Base-by-base conservation (phyloP, 2,888 invertebrate species). In the Drosophila mayaguana region DNA sequence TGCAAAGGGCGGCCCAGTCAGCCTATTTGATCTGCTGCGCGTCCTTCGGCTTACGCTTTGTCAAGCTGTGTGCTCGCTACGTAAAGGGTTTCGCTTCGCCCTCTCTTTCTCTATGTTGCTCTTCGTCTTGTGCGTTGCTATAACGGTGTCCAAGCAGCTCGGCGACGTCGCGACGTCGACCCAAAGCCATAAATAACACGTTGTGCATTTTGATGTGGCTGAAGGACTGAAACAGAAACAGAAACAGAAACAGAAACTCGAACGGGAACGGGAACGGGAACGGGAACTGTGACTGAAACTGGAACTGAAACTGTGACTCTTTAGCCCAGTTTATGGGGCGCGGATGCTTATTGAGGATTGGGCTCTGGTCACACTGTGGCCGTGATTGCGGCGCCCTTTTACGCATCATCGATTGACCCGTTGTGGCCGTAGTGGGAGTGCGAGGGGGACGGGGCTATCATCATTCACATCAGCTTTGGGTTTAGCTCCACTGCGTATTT, bases 131-230 rank as follows among this genome's bases (percentile, higher is more conserved):
- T 22, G 20, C 62, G 55, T 50, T 68, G 82, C 65, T 55, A 65
- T 69, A 76, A 68, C 68, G 63, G 51, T 63, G 66, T 67, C 68
- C 45, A 60, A 60, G 78, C 62, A 63, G 59, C 79, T 76, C 66
- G 55, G 80, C 80, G 63, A 64, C 80, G 72, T 67, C 48, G 48
- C 80, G 72, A 70, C 48, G 48, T 9, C 76, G 48, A 63, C 65
- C 67, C 69, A 78, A 78, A 75, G 63, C 70, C 77, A 84, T 87
- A 89, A 87, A 86, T 83, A 86, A 89, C 84, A 87, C 84, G 84
- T 76, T 89, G 78, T 89, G 85, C 88, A 85, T 89, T 87, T 85
- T 85, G 89, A 89, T 85, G 77, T 63, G 75, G 51, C 69, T 61
- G 64, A 66, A 66, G 69, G 14, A 50, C 32, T 20, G 48, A n/a